These are phyloP conservation scores for Drosophila mojavensis DNA, from an alignment of 1,140 invertebrate species.

Conservation along the genomic window DNA sequence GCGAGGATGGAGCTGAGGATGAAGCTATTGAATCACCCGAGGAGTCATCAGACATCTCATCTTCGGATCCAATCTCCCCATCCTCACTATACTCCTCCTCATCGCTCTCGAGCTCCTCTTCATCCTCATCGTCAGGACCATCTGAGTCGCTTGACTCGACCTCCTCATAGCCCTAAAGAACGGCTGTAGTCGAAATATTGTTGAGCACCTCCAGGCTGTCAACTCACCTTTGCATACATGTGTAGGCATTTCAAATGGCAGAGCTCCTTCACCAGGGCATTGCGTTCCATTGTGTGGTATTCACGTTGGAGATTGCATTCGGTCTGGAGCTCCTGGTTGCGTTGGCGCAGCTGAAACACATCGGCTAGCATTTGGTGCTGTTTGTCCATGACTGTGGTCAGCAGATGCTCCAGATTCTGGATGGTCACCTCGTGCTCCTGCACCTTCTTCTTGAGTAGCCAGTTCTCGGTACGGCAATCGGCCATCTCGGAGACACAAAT, in stretches of 20 bases:
- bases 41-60: background rate
- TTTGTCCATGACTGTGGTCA: constrained; percentile 64
- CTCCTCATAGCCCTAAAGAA: background rate
- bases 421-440: constrained; percentile 56
- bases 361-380: constrained; percentile 63
- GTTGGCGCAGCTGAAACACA: constrained; percentile 54
- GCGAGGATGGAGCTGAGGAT: constrained; percentile 17
- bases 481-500: constrained; percentile 61
- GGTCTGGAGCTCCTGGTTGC: constrained; percentile 56
- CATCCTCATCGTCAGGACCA: background rate
- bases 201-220: too few relatives aligned
- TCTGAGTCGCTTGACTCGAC: background rate
- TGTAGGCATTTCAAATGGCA: constrained; percentile 44
- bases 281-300: constrained; percentile 71
- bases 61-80: background rate
- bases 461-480: constrained; percentile 61
- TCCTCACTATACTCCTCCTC: background rate
- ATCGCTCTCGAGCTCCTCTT: too few relatives aligned
- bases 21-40: background rate
- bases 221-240: constrained; percentile 23
- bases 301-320: constrained; percentile 66
- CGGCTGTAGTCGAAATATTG: too few relatives aligned
- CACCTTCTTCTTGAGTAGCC: constrained; percentile 69
- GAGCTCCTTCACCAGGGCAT: constrained; percentile 60
- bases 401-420: constrained; percentile 63